These are phyloP conservation scores for Trichoplax adhaerens DNA, from an alignment of 37 sponge, comb jelly and placozoan genomes.

Conservation along the genomic window DNA sequence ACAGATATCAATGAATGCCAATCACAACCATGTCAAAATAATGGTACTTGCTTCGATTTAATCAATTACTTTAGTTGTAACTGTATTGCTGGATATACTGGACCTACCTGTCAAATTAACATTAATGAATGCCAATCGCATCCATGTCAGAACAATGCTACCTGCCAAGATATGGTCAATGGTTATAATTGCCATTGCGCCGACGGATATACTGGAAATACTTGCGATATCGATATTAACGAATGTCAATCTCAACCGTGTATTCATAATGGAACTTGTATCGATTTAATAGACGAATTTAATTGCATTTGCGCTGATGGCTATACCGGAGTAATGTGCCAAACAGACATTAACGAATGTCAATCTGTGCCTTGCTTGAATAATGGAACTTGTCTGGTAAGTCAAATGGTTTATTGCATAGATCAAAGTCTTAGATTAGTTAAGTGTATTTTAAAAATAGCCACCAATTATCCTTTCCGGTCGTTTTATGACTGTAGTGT, in stretches of 20 bases:
- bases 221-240: slow-evolving; percentile 13
- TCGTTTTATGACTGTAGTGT: too few relatives aligned
- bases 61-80: slow-evolving; percentile 12
- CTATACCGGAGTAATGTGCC: too few relatives aligned
- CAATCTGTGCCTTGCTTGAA: too few relatives aligned
- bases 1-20: slow-evolving; percentile 13
- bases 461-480: too few relatives aligned
- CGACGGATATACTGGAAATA: slow-evolving; percentile 30
- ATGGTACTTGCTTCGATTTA: slow-evolving; percentile 9
- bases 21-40: slow-evolving; percentile 28
- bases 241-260: slow-evolving; percentile 9
- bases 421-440: too few relatives aligned
- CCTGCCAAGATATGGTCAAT: background rate
- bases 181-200: slow-evolving; percentile 34
- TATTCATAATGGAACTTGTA: background rate
- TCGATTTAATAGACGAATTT: too few relatives aligned
- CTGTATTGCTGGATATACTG: slow-evolving; percentile 14
- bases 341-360: too few relatives aligned
- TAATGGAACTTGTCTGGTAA: too few relatives aligned
- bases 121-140: slow-evolving; percentile 5
- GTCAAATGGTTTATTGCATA: too few relatives aligned
- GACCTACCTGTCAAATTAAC: background rate
- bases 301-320: too few relatives aligned
- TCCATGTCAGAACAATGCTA: background rate
- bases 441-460: too few relatives aligned